phyloP scores from a whole-genome alignment of 1,140 invertebrate genomes.

The Tigriopus japonicus region DNA sequence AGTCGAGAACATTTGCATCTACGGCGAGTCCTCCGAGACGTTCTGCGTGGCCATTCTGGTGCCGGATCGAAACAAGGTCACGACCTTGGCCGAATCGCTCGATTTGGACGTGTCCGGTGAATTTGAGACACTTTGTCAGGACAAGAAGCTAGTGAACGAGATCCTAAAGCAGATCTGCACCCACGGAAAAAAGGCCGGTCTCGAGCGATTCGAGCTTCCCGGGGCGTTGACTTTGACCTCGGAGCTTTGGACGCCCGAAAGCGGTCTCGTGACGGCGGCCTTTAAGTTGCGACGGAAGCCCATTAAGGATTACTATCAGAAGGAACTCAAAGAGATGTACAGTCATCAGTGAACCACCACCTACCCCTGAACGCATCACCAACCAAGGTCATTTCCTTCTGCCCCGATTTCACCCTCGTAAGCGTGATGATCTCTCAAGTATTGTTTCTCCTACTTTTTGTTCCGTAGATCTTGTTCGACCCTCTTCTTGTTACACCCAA shows the following conservation, averaged over 20 bases:
- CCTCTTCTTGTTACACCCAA: too few species aligned
- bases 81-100: background rate
- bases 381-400: background rate
- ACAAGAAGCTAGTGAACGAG: constrained; percentile 46
- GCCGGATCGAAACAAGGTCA: constrained; percentile 23
- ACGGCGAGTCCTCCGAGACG: constrained; percentile 61
- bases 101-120: constrained; percentile 22
- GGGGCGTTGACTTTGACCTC: constrained; percentile 24
- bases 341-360: background rate
- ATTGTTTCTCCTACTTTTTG: background rate
- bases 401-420: background rate
- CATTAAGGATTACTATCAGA: constrained; percentile 12
- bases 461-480: background rate
- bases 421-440: background rate
- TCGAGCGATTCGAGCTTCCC: constrained; percentile 30
- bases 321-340: constrained; percentile 15
- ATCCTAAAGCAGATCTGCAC: constrained; percentile 55
- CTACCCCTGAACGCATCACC: background rate
- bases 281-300: constrained; percentile 33
- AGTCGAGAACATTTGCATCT: constrained; percentile 89
- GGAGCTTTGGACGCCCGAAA: constrained; percentile 32
- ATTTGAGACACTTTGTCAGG: constrained; percentile 53
- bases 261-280: constrained; percentile 33
- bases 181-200: constrained; percentile 54
- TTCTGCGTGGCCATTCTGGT: constrained; percentile 79